Conservation (phyloP, 2,888 invertebrate species). For the Athetis lepigone region DNA sequence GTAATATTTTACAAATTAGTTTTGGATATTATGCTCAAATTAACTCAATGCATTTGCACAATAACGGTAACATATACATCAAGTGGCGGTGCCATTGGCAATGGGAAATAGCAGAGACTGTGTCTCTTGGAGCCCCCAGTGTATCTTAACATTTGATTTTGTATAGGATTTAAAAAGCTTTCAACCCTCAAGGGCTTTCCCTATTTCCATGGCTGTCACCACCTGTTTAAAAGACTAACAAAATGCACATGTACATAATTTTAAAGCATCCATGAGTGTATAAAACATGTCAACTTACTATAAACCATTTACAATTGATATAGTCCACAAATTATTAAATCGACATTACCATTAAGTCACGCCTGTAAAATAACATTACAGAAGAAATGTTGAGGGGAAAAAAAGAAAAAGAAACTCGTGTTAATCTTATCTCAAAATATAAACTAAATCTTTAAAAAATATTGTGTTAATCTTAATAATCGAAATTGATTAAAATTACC, state of each 20-base stretch:
- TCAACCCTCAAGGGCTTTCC: background rate
- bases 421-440: conserved; percentile 83
- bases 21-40: too few relatives aligned
- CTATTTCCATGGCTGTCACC: conserved; percentile 2
- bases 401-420: conserved; percentile 77
- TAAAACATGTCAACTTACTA: conserved; percentile 67
- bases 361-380: conserved; percentile 64
- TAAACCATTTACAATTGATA: conserved; percentile 68
- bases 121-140: conserved; percentile 5
- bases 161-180: conserved; percentile 3
- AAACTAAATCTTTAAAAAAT: conserved; percentile 82
- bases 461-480: conserved; percentile 82
- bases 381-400: conserved; percentile 68
- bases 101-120: conserved; percentile 3
- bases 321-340: conserved; percentile 52
- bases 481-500: conserved; percentile 83
- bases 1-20: conserved; percentile 9
- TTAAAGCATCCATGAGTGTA: conserved; percentile 74
- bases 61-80: conserved; percentile 49
- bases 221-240: conserved; percentile 77
- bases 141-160: conserved; percentile 7
- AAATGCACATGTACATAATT: conserved; percentile 82
- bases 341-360: conserved; percentile 54
- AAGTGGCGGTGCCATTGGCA: conserved; percentile 18
- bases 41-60: too few relatives aligned